Evolutionary conservation across 92 coral and sea anemone species (phyloP).

Genomic region (Porites divaricata): DNA sequence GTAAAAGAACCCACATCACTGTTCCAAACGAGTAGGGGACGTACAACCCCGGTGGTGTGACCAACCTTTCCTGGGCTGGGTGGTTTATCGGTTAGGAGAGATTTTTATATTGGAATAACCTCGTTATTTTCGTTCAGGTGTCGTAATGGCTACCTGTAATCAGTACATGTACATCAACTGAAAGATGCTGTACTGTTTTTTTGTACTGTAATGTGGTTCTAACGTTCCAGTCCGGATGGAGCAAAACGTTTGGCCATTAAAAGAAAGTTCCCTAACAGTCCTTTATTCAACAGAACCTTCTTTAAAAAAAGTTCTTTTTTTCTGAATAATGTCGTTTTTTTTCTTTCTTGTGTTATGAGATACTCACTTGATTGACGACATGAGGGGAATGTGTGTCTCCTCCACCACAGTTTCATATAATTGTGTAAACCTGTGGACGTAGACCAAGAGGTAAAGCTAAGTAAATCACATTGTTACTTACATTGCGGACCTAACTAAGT

Average conservation of each 20-base stretch:
- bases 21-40: no score
- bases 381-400: conserved; percentile 91
- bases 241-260: not conserved
- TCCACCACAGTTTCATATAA: conserved; percentile 83
- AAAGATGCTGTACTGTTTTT: not conserved
- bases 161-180: not conserved
- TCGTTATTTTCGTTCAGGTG: no score
- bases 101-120: no score
- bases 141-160: no score
- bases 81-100: no score
- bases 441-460: not conserved
- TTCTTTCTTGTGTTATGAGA: not conserved
- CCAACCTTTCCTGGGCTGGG: no score
- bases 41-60: no score
- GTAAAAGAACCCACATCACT: no score
- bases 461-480: not conserved
- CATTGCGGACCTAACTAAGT: no score
- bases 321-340: no score
- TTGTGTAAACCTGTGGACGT: conserved; percentile 70
- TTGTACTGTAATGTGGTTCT: not conserved
- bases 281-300: not conserved
- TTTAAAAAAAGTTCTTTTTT: no score
- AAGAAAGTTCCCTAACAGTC: not conserved
- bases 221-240: not conserved
- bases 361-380: conserved; percentile 94